Evolutionary conservation across 1,140 invertebrate genomes (phyloP).

Genomic region (Hyphantria cunea): DNA sequence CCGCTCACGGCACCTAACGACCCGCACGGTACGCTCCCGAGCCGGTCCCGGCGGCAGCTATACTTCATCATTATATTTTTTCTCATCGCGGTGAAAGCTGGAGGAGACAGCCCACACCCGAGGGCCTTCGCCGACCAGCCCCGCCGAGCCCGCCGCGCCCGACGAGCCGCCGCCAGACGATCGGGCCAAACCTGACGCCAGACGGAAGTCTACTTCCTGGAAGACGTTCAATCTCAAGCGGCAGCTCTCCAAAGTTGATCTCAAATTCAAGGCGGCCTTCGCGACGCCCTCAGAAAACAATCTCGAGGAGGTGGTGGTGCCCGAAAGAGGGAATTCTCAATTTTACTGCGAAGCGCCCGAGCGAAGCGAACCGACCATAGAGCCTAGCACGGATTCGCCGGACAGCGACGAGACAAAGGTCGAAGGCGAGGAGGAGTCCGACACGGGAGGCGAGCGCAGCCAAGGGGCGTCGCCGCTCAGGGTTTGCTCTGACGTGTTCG

Average conservation of each 20-base stretch:
- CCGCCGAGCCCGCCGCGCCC: slow-evolving; percentile 55
- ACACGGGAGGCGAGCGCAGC: slow-evolving; percentile 6
- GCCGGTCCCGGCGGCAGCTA: slow-evolving; percentile 33
- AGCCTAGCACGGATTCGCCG: slow-evolving; percentile 41
- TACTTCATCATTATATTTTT: slow-evolving; percentile 47
- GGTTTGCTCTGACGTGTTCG: slow-evolving; percentile 62
- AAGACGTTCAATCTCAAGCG: slow-evolving; percentile 90
- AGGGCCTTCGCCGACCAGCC: slow-evolving; percentile 47
- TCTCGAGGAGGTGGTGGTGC: slow-evolving; percentile 40
- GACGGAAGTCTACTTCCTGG: slow-evolving; percentile 85
- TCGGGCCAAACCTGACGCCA: slow-evolving; percentile 51
- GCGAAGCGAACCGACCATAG: slow-evolving; percentile 37
- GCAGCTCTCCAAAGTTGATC: slow-evolving; percentile 90
- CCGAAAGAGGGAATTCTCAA: slow-evolving; percentile 66
- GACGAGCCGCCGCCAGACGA: slow-evolving; percentile 56
- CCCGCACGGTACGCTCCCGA: slow-evolving; percentile 14
- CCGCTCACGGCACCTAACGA: slow-evolving; percentile 6
- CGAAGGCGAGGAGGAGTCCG: slow-evolving; percentile 40
- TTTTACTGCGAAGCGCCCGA: slow-evolving; percentile 75
- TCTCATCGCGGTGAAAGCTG: slow-evolving; percentile 63
- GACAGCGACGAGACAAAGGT: slow-evolving; percentile 43
- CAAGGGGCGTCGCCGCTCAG: slow-evolving; percentile 50
- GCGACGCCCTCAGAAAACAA: slow-evolving; percentile 75
- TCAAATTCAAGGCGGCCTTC: slow-evolving; percentile 88
- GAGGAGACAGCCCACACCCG: slow-evolving; percentile 66